Evolutionary conservation across 2,113 vertebrate species (phyloP), one percentile per base, ranked within the genome.

Genomic region (Ornithorhynchus anatinus): DNA sequence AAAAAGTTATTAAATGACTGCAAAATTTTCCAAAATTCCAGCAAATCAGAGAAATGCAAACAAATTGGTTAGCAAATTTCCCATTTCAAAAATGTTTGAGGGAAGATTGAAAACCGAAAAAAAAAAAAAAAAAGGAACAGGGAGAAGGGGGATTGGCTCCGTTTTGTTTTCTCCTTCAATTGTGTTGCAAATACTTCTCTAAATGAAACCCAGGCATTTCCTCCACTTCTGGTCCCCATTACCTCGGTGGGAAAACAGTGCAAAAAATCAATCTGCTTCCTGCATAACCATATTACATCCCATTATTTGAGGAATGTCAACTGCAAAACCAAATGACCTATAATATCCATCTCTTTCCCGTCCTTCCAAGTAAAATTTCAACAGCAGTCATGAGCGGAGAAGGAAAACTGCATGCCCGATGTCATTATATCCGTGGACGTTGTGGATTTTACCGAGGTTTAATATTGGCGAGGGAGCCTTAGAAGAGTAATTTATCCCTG

Each of bases 221-320:
- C 86, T 81, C 67, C 43, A 77, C 78, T 79, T 5, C 83, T 85
- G 86, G 79, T 87, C 78, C 64, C 75, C 39, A 81, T 87, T 87
- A 87, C 76, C 70, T 85, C 83, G 81, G 78, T 84, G 86, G 86
- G 80, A 79, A 84, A 81, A 84, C 77, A 57, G 80, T 80, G 69
- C n/a, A n/a, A 80, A 84, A 85, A 87, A 77, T 85, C 86, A 77
- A 70, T 84, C 83, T 84, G 83, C 75, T 84, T 85, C 79, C 80
- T 43, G 68, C 75, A 81, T 84, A 85, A 84, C 82, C 56, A 5
- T 77, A 81, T 87, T 84, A 87, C 72, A 72, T 85, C 80, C 78
- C 75, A 81, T 85, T 85, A 84, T 85, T 80, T 70, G 72, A 85
- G 83, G 83, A 85, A 87, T 87, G 80, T 57, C 73, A 80, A 81